Base-by-base conservation (phyloP, 2,113 vertebrate species). In the Grallaria varia region DNA sequence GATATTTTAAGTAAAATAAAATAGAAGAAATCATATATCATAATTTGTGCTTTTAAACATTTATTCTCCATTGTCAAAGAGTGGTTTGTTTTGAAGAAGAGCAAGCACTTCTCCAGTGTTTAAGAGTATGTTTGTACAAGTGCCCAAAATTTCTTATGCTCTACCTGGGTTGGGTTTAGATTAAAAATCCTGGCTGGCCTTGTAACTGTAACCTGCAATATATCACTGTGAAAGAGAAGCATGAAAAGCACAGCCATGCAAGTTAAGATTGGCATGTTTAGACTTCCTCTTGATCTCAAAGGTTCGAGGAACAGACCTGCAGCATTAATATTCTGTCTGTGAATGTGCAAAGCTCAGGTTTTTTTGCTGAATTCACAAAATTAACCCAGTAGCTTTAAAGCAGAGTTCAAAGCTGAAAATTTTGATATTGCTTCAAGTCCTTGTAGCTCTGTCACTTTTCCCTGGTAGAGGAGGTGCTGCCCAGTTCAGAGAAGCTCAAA, bases 241-340 rank as follows among this genome's bases (percentile, higher is more conserved):
- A 95, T 58, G 56, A 96, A 93, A 95, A 94, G 62, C 76, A 90
- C 44, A 93, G 66, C n/a, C 30, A 39, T 58, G 35, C 62, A 84
- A 89, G 79, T 62, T 68, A 89, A 89, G 90, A 95, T 82, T 89
- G 90, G 73, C 80, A 91, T 90, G 66, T 96, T 96, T 93, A 96
- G 86, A 83, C 68, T 95, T 81, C 64, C 25, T 93, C 33, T 90
- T 88, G 68, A 53, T 96, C 90, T 94, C 60, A 31, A 60, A 68
- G 62, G 72, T 85, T 89, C 0, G 19, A 78, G 62, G 80, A 95
- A 92, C 62, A 93, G 74, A 90, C 81, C 75, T 56, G 68, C 50
- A 94, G 50, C 69, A 93, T 95, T 95, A 95, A 93, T 93, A 95
- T 96, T 97, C 84, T 73, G 35, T 15, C 74, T 83, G 45, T 82